Conservation (phyloP, 2,797 vertebrate genomes). For the Myotis vivesi region DNA sequence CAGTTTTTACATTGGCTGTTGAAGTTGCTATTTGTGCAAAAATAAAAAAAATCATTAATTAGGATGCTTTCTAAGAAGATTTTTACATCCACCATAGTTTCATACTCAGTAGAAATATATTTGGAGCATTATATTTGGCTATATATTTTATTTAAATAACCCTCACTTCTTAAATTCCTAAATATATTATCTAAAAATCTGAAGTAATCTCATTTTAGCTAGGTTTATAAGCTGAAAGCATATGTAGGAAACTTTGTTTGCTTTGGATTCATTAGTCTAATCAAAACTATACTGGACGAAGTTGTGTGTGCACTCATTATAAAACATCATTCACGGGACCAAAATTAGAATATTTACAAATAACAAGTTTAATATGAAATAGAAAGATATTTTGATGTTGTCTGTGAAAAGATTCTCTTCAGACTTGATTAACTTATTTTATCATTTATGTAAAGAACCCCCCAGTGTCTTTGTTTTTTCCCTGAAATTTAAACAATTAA, state of each 20-base stretch:
- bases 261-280: constrained; percentile 25
- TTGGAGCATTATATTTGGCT: constrained; percentile 10
- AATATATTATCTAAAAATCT: constrained; percentile 16
- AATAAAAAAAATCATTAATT: constrained; percentile 27
- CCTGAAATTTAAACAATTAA: constrained; percentile 57
- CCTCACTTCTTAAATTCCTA: constrained; percentile 5
- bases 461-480: constrained; percentile 58
- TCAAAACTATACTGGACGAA: not conserved
- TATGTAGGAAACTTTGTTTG: not conserved
- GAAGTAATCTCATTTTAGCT: not conserved
- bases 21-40: constrained; percentile 55
- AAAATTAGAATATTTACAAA: constrained; percentile 35
- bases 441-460: constrained; percentile 64
- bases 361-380: constrained; percentile 47
- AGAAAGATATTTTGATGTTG: constrained; percentile 23
- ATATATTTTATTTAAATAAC: constrained; percentile 19
- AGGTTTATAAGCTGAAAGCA: not conserved
- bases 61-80: constrained; percentile 32
- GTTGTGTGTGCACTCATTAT: not conserved
- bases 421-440: constrained; percentile 71
- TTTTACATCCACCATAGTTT: constrained; percentile 32
- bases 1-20: constrained; percentile 54
- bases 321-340: not conserved
- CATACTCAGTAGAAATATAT: constrained; percentile 15
- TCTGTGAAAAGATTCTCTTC: not conserved